Base-by-base conservation (phyloP, 2,113 vertebrate genomes). In the Montifringilla adamsi region DNA sequence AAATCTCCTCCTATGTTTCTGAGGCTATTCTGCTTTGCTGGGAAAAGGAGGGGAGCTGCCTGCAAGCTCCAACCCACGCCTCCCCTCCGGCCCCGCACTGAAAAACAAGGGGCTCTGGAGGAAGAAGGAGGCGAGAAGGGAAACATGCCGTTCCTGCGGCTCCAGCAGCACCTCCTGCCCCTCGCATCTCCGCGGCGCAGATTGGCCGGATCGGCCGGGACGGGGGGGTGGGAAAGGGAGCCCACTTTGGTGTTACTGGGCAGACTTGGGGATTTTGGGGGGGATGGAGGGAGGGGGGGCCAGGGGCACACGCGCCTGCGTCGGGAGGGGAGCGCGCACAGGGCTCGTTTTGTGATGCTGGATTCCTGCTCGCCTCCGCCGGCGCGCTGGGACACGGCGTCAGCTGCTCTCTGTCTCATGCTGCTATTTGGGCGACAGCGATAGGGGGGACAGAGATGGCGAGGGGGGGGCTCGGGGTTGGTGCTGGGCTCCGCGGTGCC, bases 101-200 rank as follows among this genome's bases (percentile, higher is more conserved):
- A 19, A 55, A 97, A 96, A 93, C 96, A 96, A 88, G 52, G 43
- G 2, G 60, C 77, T 84, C 9, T 0, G 39, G 47, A 86, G 72
- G 73, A 59, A 77, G 53, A 55, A 21, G 87, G 80, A 81, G 81
- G 55, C 46, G 14, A 63, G 90, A 78, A 79, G 70, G 68, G 23
- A 96, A 97, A 97, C 96, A 90, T 1, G 52, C 58, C 84, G 94
- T 96, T 96, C 97, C 78, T 33, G 93, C 94, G 66, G 94, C 95
- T n/a, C 82, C 88, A 93, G 93, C 97, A 68, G 82, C 41, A 41
- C 41, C 94, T 78, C 94, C 95, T 80, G 87, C 74, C 91, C 93
- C 77, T 92, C 94, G 84, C 79, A 64, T 87, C 84, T 46, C 30
- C 0, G 84, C 69, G 3, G 14, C 66, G 3, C 26, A 78, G 55